Percentiles rank a stretch among this genome's conserved stretches.
These are phyloP conservation scores for Etheostoma perlongum DNA, from an alignment of 2,797 vertebrate genomes.

Conservation along the genomic window DNA sequence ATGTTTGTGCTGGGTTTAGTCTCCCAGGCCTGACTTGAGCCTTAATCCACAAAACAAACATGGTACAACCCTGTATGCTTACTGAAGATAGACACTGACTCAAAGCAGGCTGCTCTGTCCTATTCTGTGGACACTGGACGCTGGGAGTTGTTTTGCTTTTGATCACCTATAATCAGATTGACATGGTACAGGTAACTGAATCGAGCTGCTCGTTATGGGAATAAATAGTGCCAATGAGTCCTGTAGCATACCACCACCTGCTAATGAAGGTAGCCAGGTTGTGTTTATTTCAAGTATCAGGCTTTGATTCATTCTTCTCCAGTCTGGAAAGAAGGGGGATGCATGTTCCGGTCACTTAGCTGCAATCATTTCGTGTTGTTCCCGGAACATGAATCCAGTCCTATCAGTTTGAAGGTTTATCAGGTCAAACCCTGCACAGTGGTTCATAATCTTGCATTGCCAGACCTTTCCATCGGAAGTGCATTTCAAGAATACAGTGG, in stretches of 20 bases:
- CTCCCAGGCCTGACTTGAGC: slow-evolving; percentile 28
- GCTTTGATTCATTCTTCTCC: neutral
- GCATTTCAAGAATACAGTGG: too few relatives aligned
- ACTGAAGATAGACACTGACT: neutral
- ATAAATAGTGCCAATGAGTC: neutral
- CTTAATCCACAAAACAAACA: slow-evolving; percentile 52
- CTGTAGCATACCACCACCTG: neutral
- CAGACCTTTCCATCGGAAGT: too few relatives aligned
- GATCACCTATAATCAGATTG: slow-evolving; percentile 22
- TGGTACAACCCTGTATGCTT: neutral
- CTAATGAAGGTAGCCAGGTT: neutral
- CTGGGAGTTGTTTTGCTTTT: neutral
- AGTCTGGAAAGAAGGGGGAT: neutral
- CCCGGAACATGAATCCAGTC: neutral
- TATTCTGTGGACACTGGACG: neutral
- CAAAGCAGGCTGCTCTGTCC: neutral
- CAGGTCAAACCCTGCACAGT: neutral
- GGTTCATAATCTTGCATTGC: neutral
- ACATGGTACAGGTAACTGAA: neutral
- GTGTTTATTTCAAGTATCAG: slow-evolving; percentile 3
- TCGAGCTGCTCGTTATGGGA: slow-evolving; percentile 1
- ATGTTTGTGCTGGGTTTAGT: slow-evolving; percentile 52
- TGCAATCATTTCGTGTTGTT: neutral
- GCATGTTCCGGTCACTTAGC: neutral
- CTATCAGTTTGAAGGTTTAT: neutral